Percentiles rank a stretch among this genome's conserved stretches.
phyloP scores from a whole-genome alignment of 2,888 invertebrate species.

The Gryllus longicercus region DNA sequence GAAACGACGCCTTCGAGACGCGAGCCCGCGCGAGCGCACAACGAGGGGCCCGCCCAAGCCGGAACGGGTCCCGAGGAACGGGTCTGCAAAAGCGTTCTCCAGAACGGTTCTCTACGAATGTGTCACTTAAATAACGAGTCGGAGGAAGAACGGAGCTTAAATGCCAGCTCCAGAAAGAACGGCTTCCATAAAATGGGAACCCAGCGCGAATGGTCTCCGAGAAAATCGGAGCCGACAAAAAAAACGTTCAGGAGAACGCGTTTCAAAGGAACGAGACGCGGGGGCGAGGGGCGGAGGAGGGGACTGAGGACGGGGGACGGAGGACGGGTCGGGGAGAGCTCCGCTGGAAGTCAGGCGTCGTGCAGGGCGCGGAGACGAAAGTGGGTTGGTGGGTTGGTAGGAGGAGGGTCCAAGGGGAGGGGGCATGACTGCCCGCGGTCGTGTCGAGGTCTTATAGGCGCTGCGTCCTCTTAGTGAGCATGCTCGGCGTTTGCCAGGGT shows the following conservation, averaged over 20 bases:
- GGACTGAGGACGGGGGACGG: too few species aligned
- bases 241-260: not conserved
- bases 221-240: not conserved
- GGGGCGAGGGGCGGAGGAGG: not conserved
- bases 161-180: constrained; percentile 7
- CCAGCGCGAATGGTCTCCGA: not conserved
- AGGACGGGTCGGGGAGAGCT: too few species aligned
- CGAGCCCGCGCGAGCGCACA: not conserved
- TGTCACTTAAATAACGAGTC: not conserved
- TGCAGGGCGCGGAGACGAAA: too few species aligned
- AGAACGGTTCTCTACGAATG: constrained; percentile 8
- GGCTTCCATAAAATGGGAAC: constrained; percentile 17
- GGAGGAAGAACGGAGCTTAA: constrained; percentile 9
- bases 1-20: not conserved
- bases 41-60: not conserved
- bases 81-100: not conserved
- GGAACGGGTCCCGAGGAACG: not conserved
- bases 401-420: too few species aligned
- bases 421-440: too few species aligned
- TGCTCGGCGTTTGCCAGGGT: too few species aligned
- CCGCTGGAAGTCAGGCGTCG: too few species aligned
- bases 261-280: not conserved
- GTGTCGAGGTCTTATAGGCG: too few species aligned
- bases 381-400: too few species aligned
- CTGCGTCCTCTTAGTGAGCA: too few species aligned